These are phyloP conservation scores for Propithecus perrieri DNA, from an alignment of 2,797 vertebrate genomes.

Conservation along the genomic window DNA sequence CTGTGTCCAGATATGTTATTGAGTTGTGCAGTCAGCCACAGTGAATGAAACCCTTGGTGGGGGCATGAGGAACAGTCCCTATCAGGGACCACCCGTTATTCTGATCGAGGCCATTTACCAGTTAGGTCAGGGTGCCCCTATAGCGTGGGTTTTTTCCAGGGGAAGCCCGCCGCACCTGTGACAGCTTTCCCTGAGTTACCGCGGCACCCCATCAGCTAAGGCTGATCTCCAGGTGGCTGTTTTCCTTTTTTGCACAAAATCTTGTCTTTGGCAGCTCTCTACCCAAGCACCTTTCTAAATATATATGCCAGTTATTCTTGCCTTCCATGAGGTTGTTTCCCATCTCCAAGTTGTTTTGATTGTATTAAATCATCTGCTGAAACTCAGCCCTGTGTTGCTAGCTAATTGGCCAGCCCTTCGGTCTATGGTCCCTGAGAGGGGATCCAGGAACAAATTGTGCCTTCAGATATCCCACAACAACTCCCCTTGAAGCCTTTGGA, in stretches of 20 bases:
- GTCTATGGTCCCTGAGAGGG: neutral
- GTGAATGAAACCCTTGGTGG: neutral
- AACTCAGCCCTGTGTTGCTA: neutral
- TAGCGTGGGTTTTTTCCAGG: neutral
- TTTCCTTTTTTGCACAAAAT: conserved; percentile 51
- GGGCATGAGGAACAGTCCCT: neutral
- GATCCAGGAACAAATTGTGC: neutral
- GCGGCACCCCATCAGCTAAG: neutral
- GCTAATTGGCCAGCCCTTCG: neutral
- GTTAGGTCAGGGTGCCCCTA: neutral
- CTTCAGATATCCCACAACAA: neutral
- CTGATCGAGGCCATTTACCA: neutral
- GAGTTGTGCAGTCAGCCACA: neutral
- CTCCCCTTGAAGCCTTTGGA: neutral
- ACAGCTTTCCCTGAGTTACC: neutral
- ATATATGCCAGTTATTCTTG: neutral
- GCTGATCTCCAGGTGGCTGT: neutral
- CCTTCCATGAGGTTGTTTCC: neutral
- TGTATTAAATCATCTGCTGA: conserved; percentile 33
- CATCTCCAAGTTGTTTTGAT: conserved; percentile 22
- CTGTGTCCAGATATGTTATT: neutral
- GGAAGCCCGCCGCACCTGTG: rapidly evolving
- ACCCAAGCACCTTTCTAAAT: conserved; percentile 26
- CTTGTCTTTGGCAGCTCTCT: conserved; percentile 48
- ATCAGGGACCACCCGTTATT: neutral